These are phyloP conservation scores for Poecile atricapillus DNA, from an alignment of 2,113 vertebrate species.

Conservation along the genomic window DNA sequence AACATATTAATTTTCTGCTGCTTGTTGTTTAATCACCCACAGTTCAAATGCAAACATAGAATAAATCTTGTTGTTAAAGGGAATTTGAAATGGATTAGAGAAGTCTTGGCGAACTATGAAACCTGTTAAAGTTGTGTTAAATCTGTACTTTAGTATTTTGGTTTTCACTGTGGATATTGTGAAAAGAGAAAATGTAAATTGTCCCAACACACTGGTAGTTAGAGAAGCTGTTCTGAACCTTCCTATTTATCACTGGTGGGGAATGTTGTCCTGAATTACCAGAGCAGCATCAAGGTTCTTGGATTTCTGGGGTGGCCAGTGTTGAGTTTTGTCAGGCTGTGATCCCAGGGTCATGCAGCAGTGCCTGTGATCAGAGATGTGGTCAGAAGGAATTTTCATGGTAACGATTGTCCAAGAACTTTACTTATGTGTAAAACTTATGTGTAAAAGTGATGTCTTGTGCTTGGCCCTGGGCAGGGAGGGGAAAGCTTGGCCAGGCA, in stretches of 20 bases:
- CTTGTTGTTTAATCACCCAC: constrained; percentile 15
- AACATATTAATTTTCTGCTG: constrained; percentile 39
- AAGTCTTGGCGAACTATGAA: neutral
- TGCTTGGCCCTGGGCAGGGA: neutral
- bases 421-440: neutral
- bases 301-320: neutral
- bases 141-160: neutral
- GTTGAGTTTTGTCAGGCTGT: neutral
- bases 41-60: neutral
- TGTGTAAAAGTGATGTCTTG: neutral
- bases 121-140: neutral
- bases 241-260: neutral
- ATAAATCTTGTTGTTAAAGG: neutral
- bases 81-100: constrained; percentile 6
- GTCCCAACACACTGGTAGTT: neutral
- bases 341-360: neutral
- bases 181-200: neutral
- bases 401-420: neutral
- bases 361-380: neutral
- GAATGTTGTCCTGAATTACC: neutral
- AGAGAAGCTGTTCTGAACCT: neutral
- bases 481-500: neutral
- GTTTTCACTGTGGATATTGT: neutral
- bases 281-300: neutral
- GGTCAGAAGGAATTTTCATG: neutral